These are phyloP conservation scores for Venustaconcha ellipsiformis DNA, from an alignment of 1,140 invertebrate genomes.

Conservation along the genomic window DNA sequence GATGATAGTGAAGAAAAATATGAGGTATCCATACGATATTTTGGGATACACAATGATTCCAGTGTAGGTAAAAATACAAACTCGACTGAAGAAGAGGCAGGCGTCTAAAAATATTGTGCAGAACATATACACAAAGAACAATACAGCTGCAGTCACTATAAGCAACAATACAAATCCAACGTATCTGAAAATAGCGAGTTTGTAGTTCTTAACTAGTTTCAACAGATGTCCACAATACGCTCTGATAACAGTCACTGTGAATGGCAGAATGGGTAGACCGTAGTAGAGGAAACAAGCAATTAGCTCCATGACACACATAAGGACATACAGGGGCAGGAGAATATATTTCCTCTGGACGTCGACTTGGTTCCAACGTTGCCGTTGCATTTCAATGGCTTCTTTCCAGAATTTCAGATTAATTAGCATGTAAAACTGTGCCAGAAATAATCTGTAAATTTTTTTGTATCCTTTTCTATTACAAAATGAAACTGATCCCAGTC, in stretches of 20 bases:
- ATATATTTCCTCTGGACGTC: background rate
- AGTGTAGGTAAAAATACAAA: conserved; percentile 14
- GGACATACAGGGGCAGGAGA: conserved; percentile 2
- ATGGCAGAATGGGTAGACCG: conserved; percentile 15
- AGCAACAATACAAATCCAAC: background rate
- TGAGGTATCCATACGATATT: conserved; percentile 16
- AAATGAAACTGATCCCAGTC: conserved; percentile 7
- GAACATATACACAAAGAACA: conserved; percentile 25
- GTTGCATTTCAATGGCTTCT: conserved; percentile 1
- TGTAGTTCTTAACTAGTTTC: background rate
- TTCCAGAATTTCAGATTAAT: conserved; percentile 20
- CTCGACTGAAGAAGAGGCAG: conserved; percentile 9
- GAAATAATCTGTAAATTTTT: conserved; percentile 3
- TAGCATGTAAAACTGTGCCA: conserved; percentile 14
- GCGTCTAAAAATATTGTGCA: conserved; percentile 16
- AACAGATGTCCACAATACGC: conserved; percentile 3
- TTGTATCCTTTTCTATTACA: conserved; percentile 1
- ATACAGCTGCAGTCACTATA: conserved; percentile 1
- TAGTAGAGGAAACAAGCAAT: background rate
- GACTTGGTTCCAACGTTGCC: background rate
- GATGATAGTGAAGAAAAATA: conserved; percentile 7
- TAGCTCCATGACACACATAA: conserved; percentile 9
- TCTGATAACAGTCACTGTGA: conserved; percentile 9
- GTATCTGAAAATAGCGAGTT: background rate
- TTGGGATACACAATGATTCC: conserved; percentile 19